Conservation (phyloP, 64 coral and sea anemone species). For the Montipora capricornis region DNA sequence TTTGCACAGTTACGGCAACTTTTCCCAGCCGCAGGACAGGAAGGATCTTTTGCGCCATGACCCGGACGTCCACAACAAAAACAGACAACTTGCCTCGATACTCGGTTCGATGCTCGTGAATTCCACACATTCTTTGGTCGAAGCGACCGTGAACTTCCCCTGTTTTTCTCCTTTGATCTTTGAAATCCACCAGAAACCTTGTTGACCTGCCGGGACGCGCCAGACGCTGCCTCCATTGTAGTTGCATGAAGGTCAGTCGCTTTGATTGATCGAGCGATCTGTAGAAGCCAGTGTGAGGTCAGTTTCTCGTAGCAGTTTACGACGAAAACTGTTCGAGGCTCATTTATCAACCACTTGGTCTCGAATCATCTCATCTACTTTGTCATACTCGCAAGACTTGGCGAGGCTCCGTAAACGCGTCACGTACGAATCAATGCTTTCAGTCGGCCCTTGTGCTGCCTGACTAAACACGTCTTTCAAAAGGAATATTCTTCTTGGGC, state of each 20-base stretch:
- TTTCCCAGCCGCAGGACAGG: slow-evolving; percentile 45
- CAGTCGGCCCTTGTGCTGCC: slow-evolving; percentile 45
- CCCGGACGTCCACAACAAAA: slow-evolving; percentile 50
- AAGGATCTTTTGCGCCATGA: slow-evolving; percentile 53
- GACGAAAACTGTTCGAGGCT: slow-evolving; percentile 31
- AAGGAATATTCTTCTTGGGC: slow-evolving; percentile 67
- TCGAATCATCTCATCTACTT: slow-evolving; percentile 38
- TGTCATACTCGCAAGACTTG: slow-evolving; percentile 55
- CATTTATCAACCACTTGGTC: slow-evolving; percentile 63
- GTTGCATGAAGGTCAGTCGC: slow-evolving; percentile 11
- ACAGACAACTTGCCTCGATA: slow-evolving; percentile 18
- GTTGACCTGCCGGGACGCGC: not conserved
- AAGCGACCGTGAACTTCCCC: slow-evolving; percentile 2
- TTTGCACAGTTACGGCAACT: slow-evolving; percentile 56
- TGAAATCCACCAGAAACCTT: not conserved
- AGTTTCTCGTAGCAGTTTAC: slow-evolving; percentile 41
- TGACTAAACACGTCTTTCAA: slow-evolving; percentile 62
- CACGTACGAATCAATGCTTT: slow-evolving; percentile 28
- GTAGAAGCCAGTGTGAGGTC: slow-evolving; percentile 16
- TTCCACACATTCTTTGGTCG: slow-evolving; percentile 27
- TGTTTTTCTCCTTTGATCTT: not conserved
- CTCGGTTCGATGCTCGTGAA: not conserved
- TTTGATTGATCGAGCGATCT: not conserved
- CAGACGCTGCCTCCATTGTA: not conserved
- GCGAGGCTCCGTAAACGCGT: slow-evolving; percentile 62